Evolutionary conservation across 2,113 vertebrate genomes (phyloP).

Genomic region (Scophthalmus maximus): DNA sequence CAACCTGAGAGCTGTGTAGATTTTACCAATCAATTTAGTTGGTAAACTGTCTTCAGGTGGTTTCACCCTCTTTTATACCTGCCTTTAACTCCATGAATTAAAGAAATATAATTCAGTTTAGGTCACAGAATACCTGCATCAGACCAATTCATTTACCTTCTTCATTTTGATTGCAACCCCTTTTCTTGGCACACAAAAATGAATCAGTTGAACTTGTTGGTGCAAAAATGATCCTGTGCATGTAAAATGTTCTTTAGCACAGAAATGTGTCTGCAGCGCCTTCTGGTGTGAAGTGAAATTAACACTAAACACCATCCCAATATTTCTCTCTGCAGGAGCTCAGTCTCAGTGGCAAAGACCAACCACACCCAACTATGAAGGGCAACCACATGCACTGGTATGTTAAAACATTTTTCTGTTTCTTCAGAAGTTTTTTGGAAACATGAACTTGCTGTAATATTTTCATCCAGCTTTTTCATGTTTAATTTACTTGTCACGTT

Average conservation of each 20-base stretch:
- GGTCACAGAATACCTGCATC: constrained; percentile 9
- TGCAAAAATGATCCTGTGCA: constrained; percentile 24
- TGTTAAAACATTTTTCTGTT: constrained; percentile 51
- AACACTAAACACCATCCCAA: background rate
- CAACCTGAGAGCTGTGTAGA: constrained; percentile 16
- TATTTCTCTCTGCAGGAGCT: constrained; percentile 78
- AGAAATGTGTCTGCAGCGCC: constrained; percentile 65
- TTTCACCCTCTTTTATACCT: constrained; percentile 26
- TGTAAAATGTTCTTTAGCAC: constrained; percentile 17
- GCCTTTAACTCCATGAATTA: constrained; percentile 6
- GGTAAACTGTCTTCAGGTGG: constrained; percentile 38
- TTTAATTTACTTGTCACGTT: background rate
- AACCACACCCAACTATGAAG: constrained; percentile 93
- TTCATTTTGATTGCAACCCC: constrained; percentile 34
- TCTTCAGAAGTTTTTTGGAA: constrained; percentile 17
- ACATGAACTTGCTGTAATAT: background rate
- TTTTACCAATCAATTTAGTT: constrained; percentile 22
- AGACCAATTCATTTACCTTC: constrained; percentile 31
- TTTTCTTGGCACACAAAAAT: constrained; percentile 37
- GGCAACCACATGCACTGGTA: constrained; percentile 92
- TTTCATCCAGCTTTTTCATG: background rate
- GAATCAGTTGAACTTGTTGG: constrained; percentile 34
- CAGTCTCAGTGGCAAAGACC: constrained; percentile 94
- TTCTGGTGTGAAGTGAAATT: constrained; percentile 70
- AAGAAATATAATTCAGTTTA: constrained; percentile 20